Evolutionary conservation across 1,140 invertebrate species (phyloP).

Genomic region (Solen grandis): DNA sequence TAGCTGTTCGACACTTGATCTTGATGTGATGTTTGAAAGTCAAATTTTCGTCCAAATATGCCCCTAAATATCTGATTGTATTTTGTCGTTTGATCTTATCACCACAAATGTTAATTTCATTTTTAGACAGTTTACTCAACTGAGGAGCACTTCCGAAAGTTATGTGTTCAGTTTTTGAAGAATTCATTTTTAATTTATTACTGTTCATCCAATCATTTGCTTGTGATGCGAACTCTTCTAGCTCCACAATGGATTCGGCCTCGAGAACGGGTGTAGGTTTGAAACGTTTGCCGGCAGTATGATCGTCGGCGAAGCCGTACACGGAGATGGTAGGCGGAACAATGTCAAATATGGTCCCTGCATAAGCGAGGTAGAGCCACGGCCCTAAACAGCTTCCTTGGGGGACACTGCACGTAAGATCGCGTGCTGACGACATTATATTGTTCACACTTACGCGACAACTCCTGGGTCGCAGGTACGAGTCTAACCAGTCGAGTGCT

Average conservation of each 20-base stretch:
- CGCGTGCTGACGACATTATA: neutral
- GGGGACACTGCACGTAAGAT: conserved; percentile 12
- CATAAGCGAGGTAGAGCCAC: conserved; percentile 26
- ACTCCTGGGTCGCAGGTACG: conserved; percentile 17
- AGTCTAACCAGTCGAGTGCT: conserved; percentile 12
- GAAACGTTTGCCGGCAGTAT: conserved; percentile 29
- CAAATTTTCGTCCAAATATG: conserved; percentile 2
- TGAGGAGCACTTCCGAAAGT: neutral
- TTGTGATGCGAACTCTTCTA: neutral
- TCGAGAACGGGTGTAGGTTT: neutral
- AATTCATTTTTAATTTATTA: conserved; percentile 28
- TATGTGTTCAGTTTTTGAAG: conserved; percentile 9
- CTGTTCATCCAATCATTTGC: conserved; percentile 66
- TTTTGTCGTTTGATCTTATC: neutral
- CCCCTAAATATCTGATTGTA: conserved; percentile 7
- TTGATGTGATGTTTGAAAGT: neutral
- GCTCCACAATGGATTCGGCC: neutral
- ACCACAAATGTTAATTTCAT: neutral
- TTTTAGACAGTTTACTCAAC: neutral
- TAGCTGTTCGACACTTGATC: neutral
- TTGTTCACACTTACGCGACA: neutral
- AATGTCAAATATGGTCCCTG: conserved; percentile 10
- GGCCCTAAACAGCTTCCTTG: conserved; percentile 26
- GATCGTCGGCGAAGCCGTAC: conserved; percentile 29
- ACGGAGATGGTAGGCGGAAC: conserved; percentile 12